A percentile compares a stretch with the other conserved stretches of the same genome.
phyloP scores from a whole-genome alignment of 2,888 invertebrate species.

The Proisotoma minuta region DNA sequence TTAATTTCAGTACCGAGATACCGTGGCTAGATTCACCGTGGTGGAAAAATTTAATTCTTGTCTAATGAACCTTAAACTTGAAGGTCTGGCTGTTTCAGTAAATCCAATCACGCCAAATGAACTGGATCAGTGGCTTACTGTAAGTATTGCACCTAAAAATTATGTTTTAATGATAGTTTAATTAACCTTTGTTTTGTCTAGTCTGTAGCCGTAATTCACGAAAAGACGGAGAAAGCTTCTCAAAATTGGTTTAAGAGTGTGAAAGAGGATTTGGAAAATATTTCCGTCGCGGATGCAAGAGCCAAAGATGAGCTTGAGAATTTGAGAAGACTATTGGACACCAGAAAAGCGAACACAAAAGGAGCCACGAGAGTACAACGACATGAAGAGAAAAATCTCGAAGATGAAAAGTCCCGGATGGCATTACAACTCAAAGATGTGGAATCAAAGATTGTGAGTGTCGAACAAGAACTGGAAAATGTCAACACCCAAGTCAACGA shows the following conservation, averaged over 20 bases:
- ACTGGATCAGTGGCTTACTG: not conserved
- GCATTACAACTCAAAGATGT: too few species aligned
- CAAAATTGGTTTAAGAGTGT: not conserved
- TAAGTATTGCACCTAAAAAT: too few species aligned
- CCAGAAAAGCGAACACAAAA: not conserved
- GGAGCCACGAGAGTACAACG: not conserved
- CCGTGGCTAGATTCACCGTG: not conserved
- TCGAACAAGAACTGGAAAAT: too few species aligned
- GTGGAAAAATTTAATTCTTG: not conserved
- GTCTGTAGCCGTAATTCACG: not conserved
- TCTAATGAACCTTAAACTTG: not conserved
- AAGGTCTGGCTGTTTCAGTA: not conserved
- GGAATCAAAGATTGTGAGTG: too few species aligned
- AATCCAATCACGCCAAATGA: not conserved
- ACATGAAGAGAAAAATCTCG: not conserved
- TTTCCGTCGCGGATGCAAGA: not conserved
- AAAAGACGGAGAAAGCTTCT: not conserved
- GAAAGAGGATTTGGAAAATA: not conserved
- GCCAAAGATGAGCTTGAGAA: not conserved
- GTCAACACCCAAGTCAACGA: too few species aligned
- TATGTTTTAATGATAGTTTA: too few species aligned
- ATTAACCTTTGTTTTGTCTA: too few species aligned
- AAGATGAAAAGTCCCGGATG: too few species aligned
- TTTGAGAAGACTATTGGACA: not conserved
- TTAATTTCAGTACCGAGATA: not conserved